Percentiles rank a stretch among this genome's conserved stretches.
phyloP scores from a whole-genome alignment of 2,888 invertebrate genomes.

The Malacosoma neustria region DNA sequence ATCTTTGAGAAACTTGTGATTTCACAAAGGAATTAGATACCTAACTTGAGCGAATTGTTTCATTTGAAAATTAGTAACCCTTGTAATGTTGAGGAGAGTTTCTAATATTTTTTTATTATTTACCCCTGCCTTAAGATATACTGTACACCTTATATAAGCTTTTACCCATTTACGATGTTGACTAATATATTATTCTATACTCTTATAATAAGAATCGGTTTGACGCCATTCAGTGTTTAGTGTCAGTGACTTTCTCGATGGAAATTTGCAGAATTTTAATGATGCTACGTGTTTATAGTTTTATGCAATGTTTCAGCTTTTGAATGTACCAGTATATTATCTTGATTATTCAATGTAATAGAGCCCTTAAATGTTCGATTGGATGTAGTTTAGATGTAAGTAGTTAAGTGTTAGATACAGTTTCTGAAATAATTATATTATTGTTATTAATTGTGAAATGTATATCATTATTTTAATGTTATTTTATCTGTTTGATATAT shows the following conservation, averaged over 20 bases:
- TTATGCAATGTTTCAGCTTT: constrained; percentile 8
- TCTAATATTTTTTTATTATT: constrained; percentile 62
- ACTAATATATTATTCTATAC: constrained; percentile 56
- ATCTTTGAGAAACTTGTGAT: constrained; percentile 22
- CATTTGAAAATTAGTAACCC: constrained; percentile 29
- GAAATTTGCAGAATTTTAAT: constrained; percentile 1
- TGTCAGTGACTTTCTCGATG: constrained; percentile 2
- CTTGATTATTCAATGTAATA: constrained; percentile 27
- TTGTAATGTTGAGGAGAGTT: constrained; percentile 28
- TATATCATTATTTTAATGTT: background rate
- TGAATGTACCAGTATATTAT: constrained; percentile 9
- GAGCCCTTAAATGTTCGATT: constrained; percentile 52
- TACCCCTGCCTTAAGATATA: constrained; percentile 54
- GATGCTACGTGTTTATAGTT: constrained; percentile 2
- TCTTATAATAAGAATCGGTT: constrained; percentile 22
- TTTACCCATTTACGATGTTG: constrained; percentile 71
- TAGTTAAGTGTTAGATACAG: constrained; percentile 56
- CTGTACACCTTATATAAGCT: constrained; percentile 54
- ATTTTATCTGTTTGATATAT: background rate
- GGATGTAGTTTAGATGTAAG: constrained; percentile 47
- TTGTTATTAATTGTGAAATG: constrained; percentile 6
- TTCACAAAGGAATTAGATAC: constrained; percentile 27
- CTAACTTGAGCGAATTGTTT: constrained; percentile 31
- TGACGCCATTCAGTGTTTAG: constrained; percentile 25
- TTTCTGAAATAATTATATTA: constrained; percentile 20